Base-by-base conservation (phyloP, 2,113 vertebrate genomes). In the Panurus biarmicus region DNA sequence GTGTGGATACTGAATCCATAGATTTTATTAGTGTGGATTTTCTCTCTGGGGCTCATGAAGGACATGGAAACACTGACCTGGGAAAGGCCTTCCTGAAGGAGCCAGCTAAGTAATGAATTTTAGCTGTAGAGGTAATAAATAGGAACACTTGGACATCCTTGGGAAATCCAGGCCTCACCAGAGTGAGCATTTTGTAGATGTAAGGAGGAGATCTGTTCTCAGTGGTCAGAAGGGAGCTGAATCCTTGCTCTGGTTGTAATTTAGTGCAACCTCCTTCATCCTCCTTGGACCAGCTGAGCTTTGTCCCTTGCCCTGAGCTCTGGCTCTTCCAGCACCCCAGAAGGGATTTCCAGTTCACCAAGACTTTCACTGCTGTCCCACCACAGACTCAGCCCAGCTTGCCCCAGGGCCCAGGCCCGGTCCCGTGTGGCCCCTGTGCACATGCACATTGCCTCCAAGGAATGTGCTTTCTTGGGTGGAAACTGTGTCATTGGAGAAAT, bases 401-500 rank as follows among this genome's bases (percentile, higher is more conserved):
- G 44, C 44, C 76, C 74, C 47, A 57, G 64, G 56, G 64, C 40
- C 69, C 72, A 38, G 47, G 64, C 60, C 81, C 5, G 33, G 89
- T 95, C 94, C 89, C 50, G 3, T 53, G 80, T 33, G 91, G 89
- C 62, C 75, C 48, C 74, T 0, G 4, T 85, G 86, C 83, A 87
- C 61, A 85, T 6, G 80, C 89, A 91, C 85, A 94, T 85, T 2
- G 93, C 89, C 93, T 94, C 91, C 92, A 85, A 96, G 96, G 95
- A 97, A 95, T 94, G 88, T 87, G 81, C 85, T 94, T 87, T 90
- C 71, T 83, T 72, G 96, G 93, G 62, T 65, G 77, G 87, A 95
- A 95, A 90, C 93, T 89, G 71, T 95, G 94, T 97, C 95, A 96
- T 93, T 10, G 7, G 75, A 97, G 93, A 97, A 97, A 79, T 85